Evolutionary conservation across 2,888 invertebrate genomes (phyloP), one percentile per base, ranked within the genome.

Genomic region (Hecatera dysodea): DNA sequence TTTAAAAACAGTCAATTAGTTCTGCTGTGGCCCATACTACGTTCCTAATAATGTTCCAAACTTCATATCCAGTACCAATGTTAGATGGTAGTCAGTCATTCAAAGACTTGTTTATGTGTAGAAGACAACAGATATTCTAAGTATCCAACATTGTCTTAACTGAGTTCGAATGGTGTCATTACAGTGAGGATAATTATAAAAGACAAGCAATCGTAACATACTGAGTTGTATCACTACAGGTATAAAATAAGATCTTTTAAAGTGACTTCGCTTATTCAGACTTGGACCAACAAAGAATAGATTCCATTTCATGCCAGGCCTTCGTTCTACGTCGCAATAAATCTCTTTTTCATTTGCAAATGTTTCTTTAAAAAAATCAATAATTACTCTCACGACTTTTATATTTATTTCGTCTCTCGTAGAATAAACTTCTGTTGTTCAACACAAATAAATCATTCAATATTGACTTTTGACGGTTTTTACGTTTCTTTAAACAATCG

Each of bases 391-490:
- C 75, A 72, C 60, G 83, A 84, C 74, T 70, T 86, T 85, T 78
- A 78, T 84, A 82, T 86, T 83, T 84, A 84, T 85, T 85, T 84
- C 72, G 73, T 70, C 76, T 82, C 75, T 56, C 44, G 71, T 70
- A 39, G 39, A 39, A 39, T 39, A 73, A 67, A 78, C 73, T 77
- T 73, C 71, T 69, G 72, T 67, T 75, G 63, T 69, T 65, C 67
- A 82, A 81, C 78, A 83, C 81, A 82, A 86, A 89, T 91, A 91
- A 91, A 93, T 92, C 90, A 89, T 78, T 88, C 81, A 75, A 87
- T 85, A 77, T 81, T 82, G 75, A 80, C 65, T 81, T 79, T 72
- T 72, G 67, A 67, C 67, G 80, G 83, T 84, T 86, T 87, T 87
- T 86, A 87, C 80, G 81, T 87, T 90, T 88, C 87, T 82, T 84